A percentile compares a stretch with the other conserved stretches of the same genome.
Evolutionary conservation across 1,140 invertebrate species (phyloP).

Genomic region (Helicoverpa armigera): DNA sequence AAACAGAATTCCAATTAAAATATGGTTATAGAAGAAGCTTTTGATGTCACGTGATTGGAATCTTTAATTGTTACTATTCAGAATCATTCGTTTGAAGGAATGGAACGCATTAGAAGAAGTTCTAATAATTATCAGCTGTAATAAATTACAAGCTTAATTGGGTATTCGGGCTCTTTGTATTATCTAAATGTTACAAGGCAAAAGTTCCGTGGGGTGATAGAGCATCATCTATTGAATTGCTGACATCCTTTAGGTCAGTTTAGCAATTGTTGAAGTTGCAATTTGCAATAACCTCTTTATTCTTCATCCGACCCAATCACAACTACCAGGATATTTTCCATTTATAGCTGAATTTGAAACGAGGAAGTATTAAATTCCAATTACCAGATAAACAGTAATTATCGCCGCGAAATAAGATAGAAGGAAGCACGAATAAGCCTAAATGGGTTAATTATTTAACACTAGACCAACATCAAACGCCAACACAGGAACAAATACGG

Average conservation of each 20-base stretch:
- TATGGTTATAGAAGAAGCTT: neutral
- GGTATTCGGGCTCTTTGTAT: neutral
- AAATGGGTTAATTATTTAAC: slow-evolving; percentile 19
- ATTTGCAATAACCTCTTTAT: slow-evolving; percentile 5
- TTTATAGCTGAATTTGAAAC: too few relatives aligned
- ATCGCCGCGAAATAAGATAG: neutral
- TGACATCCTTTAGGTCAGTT: slow-evolving; percentile 4
- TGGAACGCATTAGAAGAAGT: too few relatives aligned
- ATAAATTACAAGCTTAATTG: too few relatives aligned
- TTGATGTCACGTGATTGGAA: slow-evolving; percentile 11
- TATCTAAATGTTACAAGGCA: slow-evolving; percentile 4
- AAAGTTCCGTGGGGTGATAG: neutral
- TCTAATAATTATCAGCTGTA: too few relatives aligned
- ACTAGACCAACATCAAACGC: slow-evolving; percentile 18
- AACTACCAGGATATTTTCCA: neutral
- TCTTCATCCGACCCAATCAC: neutral
- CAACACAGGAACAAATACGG: slow-evolving; percentile 26
- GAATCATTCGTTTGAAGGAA: too few relatives aligned
- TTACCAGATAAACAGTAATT: neutral
- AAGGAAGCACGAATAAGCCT: neutral
- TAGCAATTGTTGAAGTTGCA: slow-evolving; percentile 29
- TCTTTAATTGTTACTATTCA: neutral
- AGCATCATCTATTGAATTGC: slow-evolving; percentile 7
- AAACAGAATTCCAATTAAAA: slow-evolving; percentile 21
- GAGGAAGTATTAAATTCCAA: neutral